phyloP scores from a whole-genome alignment of 2,113 vertebrate species.

The Synchiropus splendidus region DNA sequence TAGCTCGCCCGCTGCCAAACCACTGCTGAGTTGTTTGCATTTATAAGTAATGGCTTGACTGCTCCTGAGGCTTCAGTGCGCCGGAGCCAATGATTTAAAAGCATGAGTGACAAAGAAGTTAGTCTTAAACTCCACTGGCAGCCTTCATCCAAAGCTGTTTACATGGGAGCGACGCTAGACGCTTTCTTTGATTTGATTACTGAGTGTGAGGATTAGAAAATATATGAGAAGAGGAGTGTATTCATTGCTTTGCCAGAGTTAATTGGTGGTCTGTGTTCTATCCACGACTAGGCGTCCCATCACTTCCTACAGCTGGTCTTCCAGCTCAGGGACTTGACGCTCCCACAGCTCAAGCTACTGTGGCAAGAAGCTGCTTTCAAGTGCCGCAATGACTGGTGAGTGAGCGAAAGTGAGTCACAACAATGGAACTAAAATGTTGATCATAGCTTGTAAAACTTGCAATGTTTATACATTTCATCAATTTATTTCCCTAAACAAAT shows the following conservation, averaged over 20 bases:
- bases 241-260: constrained; percentile 1
- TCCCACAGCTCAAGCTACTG: constrained; percentile 51
- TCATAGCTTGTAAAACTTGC: no score
- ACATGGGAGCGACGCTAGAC: constrained; percentile 1
- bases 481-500: no score
- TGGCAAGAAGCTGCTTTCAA: constrained; percentile 73
- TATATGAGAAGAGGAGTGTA: constrained; percentile 1
- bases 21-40: constrained; percentile 20
- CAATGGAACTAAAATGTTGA: no score
- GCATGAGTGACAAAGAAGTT: constrained; percentile 8
- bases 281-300: constrained; percentile 57
- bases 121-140: constrained; percentile 17
- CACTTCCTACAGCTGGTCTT: constrained; percentile 69
- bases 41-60: constrained; percentile 15
- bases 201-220: constrained; percentile 4
- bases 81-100: constrained; percentile 13
- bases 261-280: neutral
- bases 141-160: constrained; percentile 22
- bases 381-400: constrained; percentile 74
- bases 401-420: no score
- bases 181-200: constrained; percentile 4
- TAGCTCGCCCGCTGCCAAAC: constrained; percentile 10
- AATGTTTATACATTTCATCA: no score
- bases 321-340: constrained; percentile 64
- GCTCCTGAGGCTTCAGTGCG: constrained; percentile 5